phyloP scores from a whole-genome alignment of 2,888 invertebrate species.

The Phyllotreta striolata region DNA sequence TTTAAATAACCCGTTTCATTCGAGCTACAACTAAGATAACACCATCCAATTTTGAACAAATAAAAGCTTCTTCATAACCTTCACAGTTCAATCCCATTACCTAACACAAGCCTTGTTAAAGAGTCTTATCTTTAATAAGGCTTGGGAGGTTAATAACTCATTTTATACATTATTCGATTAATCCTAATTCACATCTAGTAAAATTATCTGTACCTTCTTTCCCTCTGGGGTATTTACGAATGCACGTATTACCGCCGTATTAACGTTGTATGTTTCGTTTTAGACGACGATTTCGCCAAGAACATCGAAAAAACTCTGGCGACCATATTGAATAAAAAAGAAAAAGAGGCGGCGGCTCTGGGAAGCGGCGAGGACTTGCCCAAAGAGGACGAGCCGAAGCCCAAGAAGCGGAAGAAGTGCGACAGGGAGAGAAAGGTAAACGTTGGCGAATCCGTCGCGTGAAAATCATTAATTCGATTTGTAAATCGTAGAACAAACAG shows the following conservation, averaged over 20 bases:
- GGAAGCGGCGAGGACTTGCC: conserved; percentile 57
- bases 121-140: too few relatives aligned
- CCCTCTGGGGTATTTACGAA: too few relatives aligned
- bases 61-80: too few relatives aligned
- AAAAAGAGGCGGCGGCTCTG: conserved; percentile 55
- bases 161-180: background rate
- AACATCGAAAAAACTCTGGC: conserved; percentile 81
- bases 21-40: too few relatives aligned
- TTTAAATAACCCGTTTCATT: too few relatives aligned
- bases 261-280: conserved; percentile 12
- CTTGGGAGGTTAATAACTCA: background rate
- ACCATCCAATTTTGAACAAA: too few relatives aligned
- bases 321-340: conserved; percentile 74
- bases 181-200: background rate
- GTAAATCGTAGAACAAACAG: conserved; percentile 64
- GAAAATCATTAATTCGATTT: too few relatives aligned
- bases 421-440: conserved; percentile 64
- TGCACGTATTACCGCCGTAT: too few relatives aligned
- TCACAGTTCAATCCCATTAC: too few relatives aligned
- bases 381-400: conserved; percentile 61
- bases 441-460: too few relatives aligned
- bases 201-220: too few relatives aligned
- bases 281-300: conserved; percentile 77
- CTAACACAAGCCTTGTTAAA: too few relatives aligned
- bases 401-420: conserved; percentile 65